Evolutionary conservation across 2,113 vertebrate genomes (phyloP), one percentile per base, ranked within the genome.

Genomic region (Sturnus vulgaris): DNA sequence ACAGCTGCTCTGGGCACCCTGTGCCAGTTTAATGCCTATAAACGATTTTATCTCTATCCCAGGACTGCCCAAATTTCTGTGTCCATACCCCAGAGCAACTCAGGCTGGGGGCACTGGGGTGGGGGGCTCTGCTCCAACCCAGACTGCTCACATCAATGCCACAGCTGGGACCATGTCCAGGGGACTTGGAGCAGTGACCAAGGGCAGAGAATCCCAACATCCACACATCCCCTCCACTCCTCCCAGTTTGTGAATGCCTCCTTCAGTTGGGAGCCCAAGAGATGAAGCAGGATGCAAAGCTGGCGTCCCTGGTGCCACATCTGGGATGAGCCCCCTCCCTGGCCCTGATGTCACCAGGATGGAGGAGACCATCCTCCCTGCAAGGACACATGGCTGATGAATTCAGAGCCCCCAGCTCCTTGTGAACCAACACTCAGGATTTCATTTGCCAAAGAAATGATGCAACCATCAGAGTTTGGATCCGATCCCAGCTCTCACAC

Each of bases 141-240:
- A 0, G 0, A 35, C 40, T 24, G 27, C 24, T 24, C 68, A 33
- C 39, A 12, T 52, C 42, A 44, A 1, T 19, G 39, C 10, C 0
- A 1, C 27, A 75, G 18, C 12, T 56, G 21, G 33, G 30, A 25
- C 35, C 10, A 6, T 9, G 27, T 44, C 59, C 72, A n/a, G 39
- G 16, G 0, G 1, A 33, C 8, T 1, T 60, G 18, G 25, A 37
- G 28, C 28, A 19, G 5, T 23, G 18, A 35, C 35, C 69, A 42
- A 63, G 47, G 16, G 30, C 11, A 35, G 17, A 21, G 23, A 87
- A 23, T 31, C 16, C 17, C 22, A 40, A 1, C 0, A 1, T 20
- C 73, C 3, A 0, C n/a, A 49, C 4, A 1, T 81, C 15, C 11
- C 14, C 13, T 73, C 31, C 11, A 2, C 16, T 83, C 10, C 27